A percentile compares a stretch with the other conserved stretches of the same genome.
phyloP scores from a whole-genome alignment of 1,140 invertebrate species.

The Leucophenga varia region DNA sequence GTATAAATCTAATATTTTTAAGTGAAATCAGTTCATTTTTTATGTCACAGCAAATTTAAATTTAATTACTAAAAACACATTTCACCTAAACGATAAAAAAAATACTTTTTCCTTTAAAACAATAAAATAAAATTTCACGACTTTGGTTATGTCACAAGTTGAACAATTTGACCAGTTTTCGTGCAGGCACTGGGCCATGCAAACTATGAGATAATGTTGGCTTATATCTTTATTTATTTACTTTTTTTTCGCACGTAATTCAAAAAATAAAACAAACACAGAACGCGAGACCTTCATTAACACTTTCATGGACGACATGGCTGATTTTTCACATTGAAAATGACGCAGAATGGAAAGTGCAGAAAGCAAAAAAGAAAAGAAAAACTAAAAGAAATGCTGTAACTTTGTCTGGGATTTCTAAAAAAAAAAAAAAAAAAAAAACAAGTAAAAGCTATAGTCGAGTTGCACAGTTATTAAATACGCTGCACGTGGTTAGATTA shows the following conservation, averaged over 20 bases:
- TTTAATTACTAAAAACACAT: slow-evolving; percentile 21
- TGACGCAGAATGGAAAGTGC: no score
- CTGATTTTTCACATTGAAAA: slow-evolving; percentile 16
- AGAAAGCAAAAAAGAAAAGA: no score
- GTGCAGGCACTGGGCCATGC: background rate
- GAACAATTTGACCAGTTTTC: no score
- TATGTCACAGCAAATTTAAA: slow-evolving; percentile 14
- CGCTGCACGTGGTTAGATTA: no score
- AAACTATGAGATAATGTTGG: slow-evolving; percentile 13
- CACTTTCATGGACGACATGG: slow-evolving; percentile 28
- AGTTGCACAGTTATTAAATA: no score
- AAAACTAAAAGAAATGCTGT: slow-evolving; percentile 27
- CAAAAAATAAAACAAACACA: slow-evolving; percentile 27
- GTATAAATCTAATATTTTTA: slow-evolving; percentile 7
- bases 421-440: slow-evolving; percentile 34
- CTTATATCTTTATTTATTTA: no score
- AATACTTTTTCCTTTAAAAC: slow-evolving; percentile 1
- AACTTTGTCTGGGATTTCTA: slow-evolving; percentile 40
- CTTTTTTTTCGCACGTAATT: slow-evolving; percentile 48
- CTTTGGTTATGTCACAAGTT: background rate
- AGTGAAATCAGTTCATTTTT: slow-evolving; percentile 13
- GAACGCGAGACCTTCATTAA: slow-evolving; percentile 44
- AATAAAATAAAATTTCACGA: slow-evolving; percentile 21
- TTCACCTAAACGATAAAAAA: slow-evolving; percentile 3
- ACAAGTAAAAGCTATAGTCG: slow-evolving; percentile 5